Evolutionary conservation across 2,888 invertebrate species (phyloP).

Genomic region (Aquatica leii): DNA sequence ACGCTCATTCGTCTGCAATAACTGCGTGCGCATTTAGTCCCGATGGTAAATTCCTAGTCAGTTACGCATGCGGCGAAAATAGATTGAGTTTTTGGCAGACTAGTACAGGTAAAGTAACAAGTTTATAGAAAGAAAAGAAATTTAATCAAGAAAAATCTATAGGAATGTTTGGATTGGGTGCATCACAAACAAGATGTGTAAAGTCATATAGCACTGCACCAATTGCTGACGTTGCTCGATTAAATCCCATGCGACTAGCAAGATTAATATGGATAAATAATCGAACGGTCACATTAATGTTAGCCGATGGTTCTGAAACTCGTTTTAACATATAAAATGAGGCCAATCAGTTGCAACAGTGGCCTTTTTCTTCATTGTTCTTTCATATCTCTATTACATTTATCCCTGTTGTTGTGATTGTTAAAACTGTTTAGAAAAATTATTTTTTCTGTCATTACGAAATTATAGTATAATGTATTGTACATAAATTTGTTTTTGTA

Average conservation of each 20-base stretch:
- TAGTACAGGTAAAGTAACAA: constrained; percentile 70
- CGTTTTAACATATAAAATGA: constrained; percentile 75
- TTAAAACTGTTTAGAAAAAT: constrained; percentile 30
- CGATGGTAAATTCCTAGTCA: constrained; percentile 96
- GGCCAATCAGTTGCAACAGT: constrained; percentile 38
- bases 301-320: constrained; percentile 95
- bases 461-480: constrained; percentile 7
- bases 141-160: too few species aligned
- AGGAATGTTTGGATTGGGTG: constrained; percentile 97
- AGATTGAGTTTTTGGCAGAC: constrained; percentile 99
- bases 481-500: constrained; percentile 9
- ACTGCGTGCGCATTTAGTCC: constrained; percentile 96
- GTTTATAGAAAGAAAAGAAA: background rate
- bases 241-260: constrained; percentile 90
- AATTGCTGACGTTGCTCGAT: constrained; percentile 84
- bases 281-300: constrained; percentile 90
- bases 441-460: constrained; percentile 13
- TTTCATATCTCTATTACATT: constrained; percentile 45
- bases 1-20: constrained; percentile 89
- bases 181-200: constrained; percentile 95
- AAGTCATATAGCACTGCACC: constrained; percentile 95
- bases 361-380: constrained; percentile 52
- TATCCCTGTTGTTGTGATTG: constrained; percentile 36
- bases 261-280: constrained; percentile 96
- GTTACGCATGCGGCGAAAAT: constrained; percentile 94